A percentile compares a stretch with the other conserved stretches of the same genome.
phyloP scores from a whole-genome alignment of 2,888 invertebrate species.

The Melinaea marsaeus region DNA sequence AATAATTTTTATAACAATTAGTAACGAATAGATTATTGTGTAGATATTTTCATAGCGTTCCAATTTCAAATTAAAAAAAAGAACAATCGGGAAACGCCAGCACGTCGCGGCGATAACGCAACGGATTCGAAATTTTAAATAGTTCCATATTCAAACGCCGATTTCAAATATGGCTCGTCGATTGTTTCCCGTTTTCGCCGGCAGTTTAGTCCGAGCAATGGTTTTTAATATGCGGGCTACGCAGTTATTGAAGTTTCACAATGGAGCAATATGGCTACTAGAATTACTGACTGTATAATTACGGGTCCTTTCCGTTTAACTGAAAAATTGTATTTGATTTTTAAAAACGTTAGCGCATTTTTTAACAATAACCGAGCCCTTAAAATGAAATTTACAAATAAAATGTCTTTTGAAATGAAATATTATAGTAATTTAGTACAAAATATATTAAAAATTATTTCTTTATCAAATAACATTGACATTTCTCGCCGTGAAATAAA shows the following conservation, averaged over 20 bases:
- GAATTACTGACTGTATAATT: conserved; percentile 49
- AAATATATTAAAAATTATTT: background rate
- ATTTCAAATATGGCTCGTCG: conserved; percentile 72
- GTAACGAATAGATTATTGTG: conserved; percentile 19
- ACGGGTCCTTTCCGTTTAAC: conserved; percentile 32
- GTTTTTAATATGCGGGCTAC: conserved; percentile 75
- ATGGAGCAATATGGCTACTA: conserved; percentile 62
- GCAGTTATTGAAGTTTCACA: conserved; percentile 72
- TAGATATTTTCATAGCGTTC: conserved; percentile 36
- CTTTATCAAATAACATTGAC: background rate
- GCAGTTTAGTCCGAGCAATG: conserved; percentile 54
- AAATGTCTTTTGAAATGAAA: too few species aligned
- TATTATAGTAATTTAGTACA: background rate
- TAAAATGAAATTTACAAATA: too few species aligned
- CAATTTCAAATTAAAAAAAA: conserved; percentile 46
- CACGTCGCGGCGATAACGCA: conserved; percentile 74
- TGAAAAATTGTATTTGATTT: conserved; percentile 1
- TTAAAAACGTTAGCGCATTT: background rate
- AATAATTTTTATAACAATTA: conserved; percentile 2
- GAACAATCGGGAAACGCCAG: conserved; percentile 72
- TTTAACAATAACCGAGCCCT: too few species aligned
- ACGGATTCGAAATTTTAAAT: conserved; percentile 78
- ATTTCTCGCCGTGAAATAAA: background rate
- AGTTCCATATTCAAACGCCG: conserved; percentile 72
- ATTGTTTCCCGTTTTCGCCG: conserved; percentile 77